Evolutionary conservation across 2,888 invertebrate species (phyloP), one percentile per base, ranked within the genome.

Genomic region (Copidosoma aretas): DNA sequence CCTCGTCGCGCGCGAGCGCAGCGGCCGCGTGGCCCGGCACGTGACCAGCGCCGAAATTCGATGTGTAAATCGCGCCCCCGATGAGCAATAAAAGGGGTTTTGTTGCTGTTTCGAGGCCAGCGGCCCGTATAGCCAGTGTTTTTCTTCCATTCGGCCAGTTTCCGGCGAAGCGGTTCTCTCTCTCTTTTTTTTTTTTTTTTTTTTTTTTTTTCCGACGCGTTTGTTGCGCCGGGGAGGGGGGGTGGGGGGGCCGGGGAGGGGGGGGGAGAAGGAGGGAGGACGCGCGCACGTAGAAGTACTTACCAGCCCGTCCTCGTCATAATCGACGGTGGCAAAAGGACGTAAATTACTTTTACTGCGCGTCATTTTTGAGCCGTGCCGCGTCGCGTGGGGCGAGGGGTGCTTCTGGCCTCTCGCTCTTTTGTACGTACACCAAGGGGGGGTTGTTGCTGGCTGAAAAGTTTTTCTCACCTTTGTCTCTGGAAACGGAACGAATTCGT

Each of bases 381-480:
- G 57, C 58, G 32, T 32, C 60, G 57, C 58, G 39, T 12, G 63
- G 58, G 39, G 53, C 5, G 15, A 2, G 43, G 53, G 59, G 53
- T 19, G 53, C 10, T 10, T 15, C 19, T 17, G 14, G 41, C 22
- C 17, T 49, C 57, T 46, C 5, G n/a, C n/a, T n/a, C n/a, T n/a
- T n/a, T n/a, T n/a, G n/a, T n/a, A n/a, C n/a, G n/a, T n/a, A n/a
- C n/a, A n/a, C n/a, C 41, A 41, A 14, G 22, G 41, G 41, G 41
- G 21, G 32, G 5, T 41, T 32, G 17, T 0, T 19, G 14, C 17
- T 1, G 53, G 10, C 32, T 52, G 32, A 15, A 19, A 10, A 25
- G 43, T 39, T 52, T 60, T 57, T 70, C 60, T 67, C 66, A 64
- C 60, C 70, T 67, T 70, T 66, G 65, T 65, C 57, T 51, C 51